Conservation (phyloP, 2,113 vertebrate genomes). For the Anoura caudifer region DNA sequence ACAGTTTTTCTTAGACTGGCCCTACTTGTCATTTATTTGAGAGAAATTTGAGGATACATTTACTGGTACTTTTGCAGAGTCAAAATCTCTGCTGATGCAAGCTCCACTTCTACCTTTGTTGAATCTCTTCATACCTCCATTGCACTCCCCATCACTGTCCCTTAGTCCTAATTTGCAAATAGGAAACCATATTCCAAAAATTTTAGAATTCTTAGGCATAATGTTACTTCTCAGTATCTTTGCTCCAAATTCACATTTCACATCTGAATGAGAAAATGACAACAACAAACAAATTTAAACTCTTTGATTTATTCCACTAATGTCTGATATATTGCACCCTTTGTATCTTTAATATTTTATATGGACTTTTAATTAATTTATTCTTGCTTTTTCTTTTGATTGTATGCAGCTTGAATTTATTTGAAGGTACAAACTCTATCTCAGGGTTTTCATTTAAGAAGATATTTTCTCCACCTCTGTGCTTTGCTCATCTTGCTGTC, state of each 20-base stretch:
- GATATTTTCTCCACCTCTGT: constrained; percentile 2
- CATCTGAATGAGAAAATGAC: constrained; percentile 28
- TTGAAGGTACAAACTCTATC: constrained; percentile 36
- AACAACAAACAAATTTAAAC: not conserved
- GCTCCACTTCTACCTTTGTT: not conserved
- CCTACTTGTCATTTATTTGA: not conserved
- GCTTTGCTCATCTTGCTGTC: constrained; percentile 24
- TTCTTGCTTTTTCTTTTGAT: constrained; percentile 46
- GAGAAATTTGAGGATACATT: not conserved
- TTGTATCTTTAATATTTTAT: constrained; percentile 6
- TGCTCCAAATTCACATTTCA: constrained; percentile 49
- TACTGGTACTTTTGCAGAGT: not conserved
- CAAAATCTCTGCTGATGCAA: not conserved
- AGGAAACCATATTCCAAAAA: not conserved
- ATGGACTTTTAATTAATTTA: constrained; percentile 44
- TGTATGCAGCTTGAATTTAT: constrained; percentile 39
- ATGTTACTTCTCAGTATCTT: constrained; percentile 10
- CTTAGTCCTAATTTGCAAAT: not conserved
- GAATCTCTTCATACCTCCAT: not conserved
- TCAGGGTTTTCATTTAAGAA: constrained; percentile 32
- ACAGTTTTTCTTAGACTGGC: not conserved
- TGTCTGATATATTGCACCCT: constrained; percentile 17
- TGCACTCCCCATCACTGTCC: not conserved
- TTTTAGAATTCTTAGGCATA: not conserved
- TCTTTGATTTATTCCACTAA: constrained; percentile 32